Evolutionary conservation across 2,888 invertebrate genomes (phyloP), one percentile per base, ranked within the genome.

Genomic region (Homarus gammarus): DNA sequence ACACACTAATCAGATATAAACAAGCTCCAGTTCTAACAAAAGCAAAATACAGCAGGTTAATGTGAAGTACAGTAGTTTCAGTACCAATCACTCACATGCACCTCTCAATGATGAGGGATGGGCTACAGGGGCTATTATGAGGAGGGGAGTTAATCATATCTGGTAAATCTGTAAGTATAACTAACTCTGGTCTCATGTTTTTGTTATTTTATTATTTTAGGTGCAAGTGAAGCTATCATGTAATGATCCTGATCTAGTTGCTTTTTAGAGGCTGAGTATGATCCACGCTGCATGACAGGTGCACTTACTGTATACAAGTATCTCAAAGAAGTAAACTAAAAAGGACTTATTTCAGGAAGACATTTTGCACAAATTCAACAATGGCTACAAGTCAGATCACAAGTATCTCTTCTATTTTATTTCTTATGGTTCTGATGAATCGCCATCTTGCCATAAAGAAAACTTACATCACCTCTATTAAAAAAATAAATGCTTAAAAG

Each of bases 401-500:
- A 64, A 27, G 64, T 64, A 8, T 44, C 27, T 1, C n/a, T 64
- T 64, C 12, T 27, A n/a, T 27, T 56, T 12, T 22, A n/a, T 27
- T 64, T 64, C 64, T 64, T 64, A 8, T 12, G 27, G 64, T 64
- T 27, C 27, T 27, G n/a, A 64, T 64, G 64, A 10, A 27, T 64
- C 15, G 27, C 27, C 27, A 36, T 73, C 40, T 40, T 38, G n/a
- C 73, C 70, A 83, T n/a, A 49, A 31, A 83, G n/a, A 70, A 44
- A 83, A 44, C 27, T 31, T 40, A 81, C n/a, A n/a, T 38, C 44
- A 44, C 31, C 70, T 31, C 51, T 40, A 79, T 64, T 79, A 79
- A 79, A 64, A 79, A 79, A 79, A 79, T 79, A 79, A 79, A 79
- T 64, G 79, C 61, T 64, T 79, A 79, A 79, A 79, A 77, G 33